phyloP scores from a whole-genome alignment of 1,140 invertebrate species.

The Leptonema lineaticorne region DNA sequence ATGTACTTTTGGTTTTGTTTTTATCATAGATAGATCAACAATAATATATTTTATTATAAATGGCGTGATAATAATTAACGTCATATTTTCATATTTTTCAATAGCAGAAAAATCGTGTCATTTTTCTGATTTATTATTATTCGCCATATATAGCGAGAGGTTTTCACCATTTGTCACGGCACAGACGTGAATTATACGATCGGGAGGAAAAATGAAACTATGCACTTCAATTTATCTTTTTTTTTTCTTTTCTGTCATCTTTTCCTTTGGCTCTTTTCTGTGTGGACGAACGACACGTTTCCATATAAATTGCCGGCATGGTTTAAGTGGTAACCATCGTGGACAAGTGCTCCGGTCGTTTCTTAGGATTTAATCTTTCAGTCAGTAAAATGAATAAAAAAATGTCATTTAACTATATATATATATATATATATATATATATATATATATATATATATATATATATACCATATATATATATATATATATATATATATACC shows the following conservation, averaged over 20 bases:
- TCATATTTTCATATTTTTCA: neutral
- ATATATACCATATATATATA: neutral
- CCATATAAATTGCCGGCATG: neutral
- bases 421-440: neutral
- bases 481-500: no score
- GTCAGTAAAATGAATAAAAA: neutral
- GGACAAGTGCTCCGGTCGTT: neutral
- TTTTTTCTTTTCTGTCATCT: conserved; percentile 27
- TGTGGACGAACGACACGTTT: no score
- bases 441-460: neutral
- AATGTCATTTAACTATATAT: neutral
- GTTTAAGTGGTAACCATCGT: neutral
- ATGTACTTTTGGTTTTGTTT: neutral
- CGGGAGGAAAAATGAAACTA: conserved; percentile 37
- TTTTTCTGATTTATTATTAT: neutral
- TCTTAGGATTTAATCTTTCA: neutral
- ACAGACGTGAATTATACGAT: conserved; percentile 17
- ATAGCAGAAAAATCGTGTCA: neutral
- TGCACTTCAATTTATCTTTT: conserved; percentile 38
- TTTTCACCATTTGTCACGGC: conserved; percentile 34
- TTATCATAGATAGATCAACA: neutral
- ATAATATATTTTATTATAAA: neutral
- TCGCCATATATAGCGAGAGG: neutral
- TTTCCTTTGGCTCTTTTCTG: no score
- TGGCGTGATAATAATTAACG: neutral